These are phyloP conservation scores for Diadumene lineata DNA, from an alignment of 92 coral and sea anemone genomes.

Conservation along the genomic window DNA sequence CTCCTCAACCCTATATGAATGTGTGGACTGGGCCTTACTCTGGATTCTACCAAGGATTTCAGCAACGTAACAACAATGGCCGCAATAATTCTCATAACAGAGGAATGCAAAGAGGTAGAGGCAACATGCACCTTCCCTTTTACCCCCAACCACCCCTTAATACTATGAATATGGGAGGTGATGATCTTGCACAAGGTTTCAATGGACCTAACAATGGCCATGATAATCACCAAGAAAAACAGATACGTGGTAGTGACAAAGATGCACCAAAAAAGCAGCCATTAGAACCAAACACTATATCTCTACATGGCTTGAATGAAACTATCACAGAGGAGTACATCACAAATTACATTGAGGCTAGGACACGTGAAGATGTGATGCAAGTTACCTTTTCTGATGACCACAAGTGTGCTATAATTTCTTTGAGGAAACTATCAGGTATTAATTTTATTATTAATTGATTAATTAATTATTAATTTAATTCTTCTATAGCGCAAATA, in stretches of 20 bases:
- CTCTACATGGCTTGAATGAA: constrained; percentile 43
- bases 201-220: neutral
- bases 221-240: neutral
- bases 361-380: constrained; percentile 55
- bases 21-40: too few species aligned
- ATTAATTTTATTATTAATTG: neutral
- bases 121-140: neutral
- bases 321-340: constrained; percentile 51
- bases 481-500: too few species aligned
- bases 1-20: too few species aligned
- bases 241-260: neutral
- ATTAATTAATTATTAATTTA: too few species aligned
- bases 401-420: constrained; percentile 50
- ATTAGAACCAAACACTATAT: constrained; percentile 53
- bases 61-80: neutral
- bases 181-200: neutral
- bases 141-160: neutral
- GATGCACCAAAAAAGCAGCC: neutral
- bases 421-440: constrained; percentile 34
- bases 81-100: neutral
- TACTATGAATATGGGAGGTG: neutral
- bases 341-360: constrained; percentile 62
- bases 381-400: constrained; percentile 33
- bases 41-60: neutral
- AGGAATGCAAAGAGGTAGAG: neutral